Conservation (phyloP, 2,888 invertebrate genomes). For the Steromphala cineraria region DNA sequence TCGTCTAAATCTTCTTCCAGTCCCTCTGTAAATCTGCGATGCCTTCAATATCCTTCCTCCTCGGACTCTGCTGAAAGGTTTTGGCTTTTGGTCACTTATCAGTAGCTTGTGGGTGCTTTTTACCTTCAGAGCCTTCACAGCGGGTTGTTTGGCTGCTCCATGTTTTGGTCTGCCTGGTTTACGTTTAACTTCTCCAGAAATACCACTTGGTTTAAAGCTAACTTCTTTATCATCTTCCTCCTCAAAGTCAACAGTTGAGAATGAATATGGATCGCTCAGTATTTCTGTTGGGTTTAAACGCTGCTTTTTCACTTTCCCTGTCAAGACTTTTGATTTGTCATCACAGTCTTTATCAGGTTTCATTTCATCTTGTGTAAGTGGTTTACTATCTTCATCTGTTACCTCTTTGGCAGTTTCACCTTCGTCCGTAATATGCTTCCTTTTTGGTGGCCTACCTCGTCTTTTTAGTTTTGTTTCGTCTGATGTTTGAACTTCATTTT, state of each 20-base stretch:
- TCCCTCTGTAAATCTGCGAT: background rate
- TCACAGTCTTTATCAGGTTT: background rate
- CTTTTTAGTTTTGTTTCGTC: background rate
- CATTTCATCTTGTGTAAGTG: background rate
- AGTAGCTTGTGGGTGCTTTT: background rate
- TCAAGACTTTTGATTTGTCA: background rate
- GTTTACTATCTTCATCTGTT: background rate
- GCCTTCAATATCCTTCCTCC: background rate
- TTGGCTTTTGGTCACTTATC: background rate
- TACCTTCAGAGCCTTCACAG: background rate
- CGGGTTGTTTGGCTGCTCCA: background rate
- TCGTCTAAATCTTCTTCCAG: background rate
- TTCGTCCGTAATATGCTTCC: background rate
- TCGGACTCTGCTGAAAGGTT: background rate
- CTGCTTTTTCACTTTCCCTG: background rate
- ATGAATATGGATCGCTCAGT: background rate
- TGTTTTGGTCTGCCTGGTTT: background rate
- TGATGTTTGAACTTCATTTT: too few species aligned
- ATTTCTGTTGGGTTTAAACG: background rate
- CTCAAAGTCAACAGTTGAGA: background rate
- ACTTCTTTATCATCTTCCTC: conserved; percentile 4
- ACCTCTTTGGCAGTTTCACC: background rate
- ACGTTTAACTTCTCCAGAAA: conserved; percentile 2
- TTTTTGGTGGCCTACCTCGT: conserved; percentile 1
- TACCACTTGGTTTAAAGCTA: background rate